These are phyloP conservation scores for Pyxicephalus adspersus DNA, from an alignment of 2,113 vertebrate genomes.

Conservation along the genomic window DNA sequence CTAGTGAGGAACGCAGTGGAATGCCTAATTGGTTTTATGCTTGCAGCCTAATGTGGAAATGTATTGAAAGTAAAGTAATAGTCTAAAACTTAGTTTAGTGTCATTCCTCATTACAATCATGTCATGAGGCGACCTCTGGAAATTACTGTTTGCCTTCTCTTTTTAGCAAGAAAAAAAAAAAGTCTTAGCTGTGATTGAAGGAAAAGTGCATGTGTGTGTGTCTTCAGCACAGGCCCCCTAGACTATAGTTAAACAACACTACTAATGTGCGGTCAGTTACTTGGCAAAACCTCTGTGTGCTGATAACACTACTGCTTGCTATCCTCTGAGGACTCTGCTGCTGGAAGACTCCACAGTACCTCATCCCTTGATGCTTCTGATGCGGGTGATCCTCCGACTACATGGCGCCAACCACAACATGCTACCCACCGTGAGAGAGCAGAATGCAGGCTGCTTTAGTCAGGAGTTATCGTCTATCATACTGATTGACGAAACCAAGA, in stretches of 20 bases:
- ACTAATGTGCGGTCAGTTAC: constrained; percentile 87
- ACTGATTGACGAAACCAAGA: constrained; percentile 93
- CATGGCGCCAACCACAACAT: constrained; percentile 95
- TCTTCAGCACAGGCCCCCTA: constrained; percentile 75
- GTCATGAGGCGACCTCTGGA: constrained; percentile 64
- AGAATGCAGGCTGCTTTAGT: constrained; percentile 86
- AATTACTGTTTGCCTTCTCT: constrained; percentile 68
- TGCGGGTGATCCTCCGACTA: constrained; percentile 91
- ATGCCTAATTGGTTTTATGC: constrained; percentile 40
- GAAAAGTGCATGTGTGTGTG: constrained; percentile 50
- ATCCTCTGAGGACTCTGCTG: constrained; percentile 81
- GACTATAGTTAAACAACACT: constrained; percentile 88
- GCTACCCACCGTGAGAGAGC: constrained; percentile 91
- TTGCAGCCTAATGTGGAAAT: constrained; percentile 34
- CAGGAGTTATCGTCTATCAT: constrained; percentile 94
- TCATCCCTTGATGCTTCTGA: constrained; percentile 83
- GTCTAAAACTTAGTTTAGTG: constrained; percentile 18
- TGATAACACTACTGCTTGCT: constrained; percentile 86
- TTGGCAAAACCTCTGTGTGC: constrained; percentile 74
- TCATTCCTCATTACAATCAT: constrained; percentile 61
- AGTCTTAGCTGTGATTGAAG: constrained; percentile 81
- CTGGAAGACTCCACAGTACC: constrained; percentile 79
- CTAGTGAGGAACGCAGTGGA: constrained; percentile 59
- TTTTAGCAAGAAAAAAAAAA: constrained; percentile 72
- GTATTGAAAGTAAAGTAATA: constrained; percentile 34